phyloP scores from a whole-genome alignment of 1,140 invertebrate genomes.

The Hydropsyche tenuis region DNA sequence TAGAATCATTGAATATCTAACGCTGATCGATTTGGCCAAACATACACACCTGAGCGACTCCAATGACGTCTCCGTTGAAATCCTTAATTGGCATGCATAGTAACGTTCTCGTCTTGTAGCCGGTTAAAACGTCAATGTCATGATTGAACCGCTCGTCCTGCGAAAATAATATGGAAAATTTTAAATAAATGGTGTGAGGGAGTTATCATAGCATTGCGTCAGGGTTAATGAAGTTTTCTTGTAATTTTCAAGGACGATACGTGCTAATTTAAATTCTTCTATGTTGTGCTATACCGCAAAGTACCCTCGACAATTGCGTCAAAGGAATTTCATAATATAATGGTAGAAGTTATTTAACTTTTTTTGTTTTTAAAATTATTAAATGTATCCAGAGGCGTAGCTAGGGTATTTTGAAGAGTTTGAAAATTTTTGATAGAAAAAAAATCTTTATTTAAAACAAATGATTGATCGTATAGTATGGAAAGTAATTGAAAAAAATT shows the following conservation, averaged over 20 bases:
- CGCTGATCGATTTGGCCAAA: too few relatives aligned
- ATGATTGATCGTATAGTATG: too few relatives aligned
- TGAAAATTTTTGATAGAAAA: background rate
- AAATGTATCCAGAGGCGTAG: too few relatives aligned
- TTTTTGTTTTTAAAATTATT: too few relatives aligned
- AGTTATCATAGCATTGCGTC: background rate
- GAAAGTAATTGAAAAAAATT: background rate
- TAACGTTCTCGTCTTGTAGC: conserved; percentile 90
- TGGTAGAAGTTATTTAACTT: too few relatives aligned
- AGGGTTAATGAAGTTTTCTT: conserved; percentile 38
- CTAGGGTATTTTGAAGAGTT: background rate
- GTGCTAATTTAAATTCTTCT: conserved; percentile 35
- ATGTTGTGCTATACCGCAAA: background rate
- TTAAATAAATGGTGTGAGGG: background rate
- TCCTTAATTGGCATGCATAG: conserved; percentile 97
- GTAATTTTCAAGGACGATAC: conserved; percentile 32
- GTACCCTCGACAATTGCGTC: background rate
- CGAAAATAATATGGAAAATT: conserved; percentile 52
- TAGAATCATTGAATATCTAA: background rate
- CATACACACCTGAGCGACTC: conserved; percentile 83
- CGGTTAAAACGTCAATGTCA: conserved; percentile 90
- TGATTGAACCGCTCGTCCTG: conserved; percentile 91
- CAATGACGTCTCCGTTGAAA: conserved; percentile 91
- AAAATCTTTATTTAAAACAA: background rate
- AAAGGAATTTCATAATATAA: conserved; percentile 22